Base-by-base conservation (phyloP, 2,888 invertebrate genomes). In the Caenorhabditis doughertyi region DNA sequence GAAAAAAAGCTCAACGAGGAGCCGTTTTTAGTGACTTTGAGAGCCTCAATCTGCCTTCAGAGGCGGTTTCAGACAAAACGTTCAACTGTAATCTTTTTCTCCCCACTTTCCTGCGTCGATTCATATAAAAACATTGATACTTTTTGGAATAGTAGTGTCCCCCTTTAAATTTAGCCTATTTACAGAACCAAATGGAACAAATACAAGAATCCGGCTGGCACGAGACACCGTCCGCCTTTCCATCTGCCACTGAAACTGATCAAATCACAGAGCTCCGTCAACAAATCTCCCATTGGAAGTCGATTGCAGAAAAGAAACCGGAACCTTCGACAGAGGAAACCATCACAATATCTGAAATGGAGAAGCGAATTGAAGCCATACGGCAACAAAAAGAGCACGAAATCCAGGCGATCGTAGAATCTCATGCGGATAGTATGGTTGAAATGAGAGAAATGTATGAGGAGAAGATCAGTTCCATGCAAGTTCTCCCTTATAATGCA, bases 361-460 rank as follows among this genome's bases (percentile, higher is more conserved):
- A 86, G 9, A 44, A 51, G 16, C 64, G 74, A 53, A 25, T 86
- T 0, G 84, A 87, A 29, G 79, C 83, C 18, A 9, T 84, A 3
- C 71, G 81, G 11, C 64, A 71, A 29, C 76, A 82, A 39, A 87
- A 86, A 58, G 86, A 87, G 23, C 49, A 76, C 11, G 86, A 87
- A 49, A 79, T 87, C 8, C 74, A 81, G 18, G 72, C 84, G 3
- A 27, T 87, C 9, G 82, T 86, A 47, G 84, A 81, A 23, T 81
- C 84, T 9, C 85, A 88, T 62, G 82, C 79, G 9, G 83, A 85
- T 29, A 81, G 68, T 44, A 76, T 89, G 53, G 77, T 84, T 13
- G 85, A 88, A 23, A 58, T 88, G 21, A 65, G 85, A 21, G 89
- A 89, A 27, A 85, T 82, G 72, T 88, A 89, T 60, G 88, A 89